Base-by-base conservation (phyloP, 2,797 vertebrate species). In the Tarsius wallacei region DNA sequence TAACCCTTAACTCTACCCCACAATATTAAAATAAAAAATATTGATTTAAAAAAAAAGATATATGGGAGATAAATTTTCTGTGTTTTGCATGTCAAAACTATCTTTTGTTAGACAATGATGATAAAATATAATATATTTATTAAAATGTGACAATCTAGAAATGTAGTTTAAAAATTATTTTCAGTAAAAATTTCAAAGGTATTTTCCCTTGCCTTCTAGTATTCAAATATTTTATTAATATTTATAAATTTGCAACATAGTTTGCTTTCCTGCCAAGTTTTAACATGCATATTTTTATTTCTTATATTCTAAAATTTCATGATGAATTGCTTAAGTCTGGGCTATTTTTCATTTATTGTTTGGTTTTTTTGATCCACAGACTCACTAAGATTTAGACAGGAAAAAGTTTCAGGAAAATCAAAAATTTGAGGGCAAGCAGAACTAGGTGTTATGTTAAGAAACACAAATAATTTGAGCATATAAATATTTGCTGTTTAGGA, bases 251-350 rank as follows among this genome's bases (percentile, higher is more conserved):
- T 73, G 19, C n/a, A 28, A 42, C 5, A 31, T 73, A 21, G 51
- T 61, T 93, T 59, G 22, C 17, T 89, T 53, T 71, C 83, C 68
- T 88, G 11, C 28, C 63, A 55, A 51, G 49, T 68, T 77, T 96
- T 63, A 83, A 77, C 42, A 55, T 17, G 17, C 3, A 26, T 64
- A 1, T 71, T 22, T 84, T 89, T 42, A n/a, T 33, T n/a, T 2
- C 31, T 87, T 3, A 36, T 51, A 53, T 80, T 57, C 7, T 84
- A 81, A 91, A 33, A 42, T 14, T n/a, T 76, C 42, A 51, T 80
- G 21, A 66, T n/a, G 24, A 61, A 64, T 77, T 68, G 24, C 71
- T 49, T 71, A 66, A 83, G 17, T 80, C 24, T 74, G 8, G 19
- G 28, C 55, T 80, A 55, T 36, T 71, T 93, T 77, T 91, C 1